Percentiles rank a stretch among this genome's conserved stretches.
Conservation (phyloP, 2,113 vertebrate genomes). For the Charadrius vociferus region DNA sequence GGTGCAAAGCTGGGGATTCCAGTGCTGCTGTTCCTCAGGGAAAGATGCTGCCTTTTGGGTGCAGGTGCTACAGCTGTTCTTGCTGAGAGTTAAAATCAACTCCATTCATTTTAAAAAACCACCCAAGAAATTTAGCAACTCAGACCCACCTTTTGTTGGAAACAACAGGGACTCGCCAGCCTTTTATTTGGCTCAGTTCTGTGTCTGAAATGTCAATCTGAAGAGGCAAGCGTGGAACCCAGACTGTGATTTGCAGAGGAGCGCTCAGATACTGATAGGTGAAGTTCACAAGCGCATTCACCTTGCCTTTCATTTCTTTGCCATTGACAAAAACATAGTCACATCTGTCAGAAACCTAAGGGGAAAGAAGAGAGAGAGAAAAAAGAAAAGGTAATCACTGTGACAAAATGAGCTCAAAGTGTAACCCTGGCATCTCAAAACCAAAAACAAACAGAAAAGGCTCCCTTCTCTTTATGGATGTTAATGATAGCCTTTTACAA, state of each 20-base stretch:
- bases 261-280: constrained; percentile 88
- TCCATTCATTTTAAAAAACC: not conserved
- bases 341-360: constrained; percentile 91
- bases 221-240: constrained; percentile 93
- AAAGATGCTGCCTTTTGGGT: not conserved
- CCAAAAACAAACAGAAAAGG: not conserved
- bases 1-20: not conserved
- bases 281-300: constrained; percentile 89
- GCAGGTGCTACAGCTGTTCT: not conserved
- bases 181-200: constrained; percentile 94
- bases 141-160: constrained; percentile 84
- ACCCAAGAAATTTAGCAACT: not conserved
- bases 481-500: not conserved
- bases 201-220: constrained; percentile 96
- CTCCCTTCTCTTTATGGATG: not conserved
- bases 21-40: not conserved
- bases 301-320: constrained; percentile 93
- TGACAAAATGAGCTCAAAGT: not conserved
- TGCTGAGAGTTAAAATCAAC: not conserved
- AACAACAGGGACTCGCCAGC: constrained; percentile 89
- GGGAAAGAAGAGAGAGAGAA: not conserved
- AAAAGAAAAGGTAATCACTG: not conserved
- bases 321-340: constrained; percentile 96
- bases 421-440: not conserved
- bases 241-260: constrained; percentile 88